A percentile compares a stretch with the other conserved stretches of the same genome.
phyloP scores from a whole-genome alignment of 2,797 vertebrate species.

The Delichon dasypus region DNA sequence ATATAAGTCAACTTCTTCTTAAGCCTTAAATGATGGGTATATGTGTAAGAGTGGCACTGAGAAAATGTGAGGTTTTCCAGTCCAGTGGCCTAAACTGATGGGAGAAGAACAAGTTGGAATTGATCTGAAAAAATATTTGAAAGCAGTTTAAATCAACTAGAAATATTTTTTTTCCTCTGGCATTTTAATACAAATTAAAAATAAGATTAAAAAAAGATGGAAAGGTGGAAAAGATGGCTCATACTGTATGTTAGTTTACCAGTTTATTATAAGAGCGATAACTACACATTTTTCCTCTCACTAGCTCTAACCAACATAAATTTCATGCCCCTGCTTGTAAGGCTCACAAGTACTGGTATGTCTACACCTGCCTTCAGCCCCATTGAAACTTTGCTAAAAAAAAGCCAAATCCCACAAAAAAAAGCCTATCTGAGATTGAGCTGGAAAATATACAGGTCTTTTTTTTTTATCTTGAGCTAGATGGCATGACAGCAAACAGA shows the following conservation, averaged over 20 bases:
- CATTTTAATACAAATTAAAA: background rate
- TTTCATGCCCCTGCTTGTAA: background rate
- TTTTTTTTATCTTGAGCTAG: background rate
- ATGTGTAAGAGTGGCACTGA: background rate
- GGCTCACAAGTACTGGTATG: background rate
- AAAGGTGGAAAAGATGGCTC: background rate
- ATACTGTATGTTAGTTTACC: background rate
- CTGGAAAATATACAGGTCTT: background rate
- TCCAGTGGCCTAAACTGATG: background rate
- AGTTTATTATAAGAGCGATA: background rate
- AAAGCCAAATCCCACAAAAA: background rate
- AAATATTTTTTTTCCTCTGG: background rate
- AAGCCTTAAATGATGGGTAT: constrained; percentile 33
- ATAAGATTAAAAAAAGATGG: background rate
- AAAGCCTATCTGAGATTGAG: background rate
- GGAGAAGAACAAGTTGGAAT: background rate
- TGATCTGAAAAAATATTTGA: background rate
- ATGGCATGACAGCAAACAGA: background rate
- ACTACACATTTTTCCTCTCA: background rate
- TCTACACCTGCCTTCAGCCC: background rate
- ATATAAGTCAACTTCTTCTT: constrained; percentile 48
- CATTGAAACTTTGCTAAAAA: background rate
- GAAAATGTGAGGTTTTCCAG: constrained; percentile 11
- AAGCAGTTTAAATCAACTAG: background rate
- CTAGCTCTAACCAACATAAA: background rate